These are phyloP conservation scores for Thaleichthys pacificus DNA, from an alignment of 2,797 vertebrate species.

Conservation along the genomic window DNA sequence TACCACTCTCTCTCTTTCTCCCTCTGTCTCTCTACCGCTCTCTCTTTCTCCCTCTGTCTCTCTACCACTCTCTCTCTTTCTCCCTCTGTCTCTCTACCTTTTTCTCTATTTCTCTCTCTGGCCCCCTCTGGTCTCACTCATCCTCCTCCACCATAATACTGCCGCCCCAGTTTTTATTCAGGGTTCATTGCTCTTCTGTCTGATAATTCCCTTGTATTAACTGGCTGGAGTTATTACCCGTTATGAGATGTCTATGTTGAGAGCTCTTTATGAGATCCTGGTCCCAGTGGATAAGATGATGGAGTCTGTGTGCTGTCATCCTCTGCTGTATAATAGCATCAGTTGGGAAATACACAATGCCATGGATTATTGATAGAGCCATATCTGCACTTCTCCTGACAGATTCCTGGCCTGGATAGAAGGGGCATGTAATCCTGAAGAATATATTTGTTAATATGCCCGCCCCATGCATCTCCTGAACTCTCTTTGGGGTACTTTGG, in stretches of 20 bases:
- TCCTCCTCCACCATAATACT: constrained; percentile 47
- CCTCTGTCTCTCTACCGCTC: constrained; percentile 30
- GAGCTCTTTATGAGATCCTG: constrained; percentile 94
- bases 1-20: constrained; percentile 28
- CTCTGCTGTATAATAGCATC: constrained; percentile 85
- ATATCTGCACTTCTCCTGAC: constrained; percentile 88
- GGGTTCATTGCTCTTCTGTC: constrained; percentile 75
- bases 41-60: constrained; percentile 27
- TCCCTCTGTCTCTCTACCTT: constrained; percentile 22
- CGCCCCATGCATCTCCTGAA: constrained; percentile 49
- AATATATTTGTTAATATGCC: constrained; percentile 81
- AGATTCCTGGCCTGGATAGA: constrained; percentile 83
- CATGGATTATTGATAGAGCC: constrained; percentile 94
- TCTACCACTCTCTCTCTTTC: constrained; percentile 32
- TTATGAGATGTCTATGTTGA: constrained; percentile 89
- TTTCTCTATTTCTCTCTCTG: constrained; percentile 24
- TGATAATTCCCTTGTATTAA: constrained; percentile 82
- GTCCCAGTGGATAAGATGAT: constrained; percentile 87
- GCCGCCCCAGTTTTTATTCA: constrained; percentile 54
- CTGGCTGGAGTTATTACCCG: constrained; percentile 89
- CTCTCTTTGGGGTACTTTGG: constrained; percentile 43
- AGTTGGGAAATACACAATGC: constrained; percentile 89
- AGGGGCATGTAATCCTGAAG: constrained; percentile 84
- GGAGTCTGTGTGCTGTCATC: constrained; percentile 88
- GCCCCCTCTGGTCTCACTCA: constrained; percentile 25